A percentile compares a stretch with the other conserved stretches of the same genome.
Conservation (phyloP, 2,888 invertebrate genomes). For the Polydrusus pterygomalis region DNA sequence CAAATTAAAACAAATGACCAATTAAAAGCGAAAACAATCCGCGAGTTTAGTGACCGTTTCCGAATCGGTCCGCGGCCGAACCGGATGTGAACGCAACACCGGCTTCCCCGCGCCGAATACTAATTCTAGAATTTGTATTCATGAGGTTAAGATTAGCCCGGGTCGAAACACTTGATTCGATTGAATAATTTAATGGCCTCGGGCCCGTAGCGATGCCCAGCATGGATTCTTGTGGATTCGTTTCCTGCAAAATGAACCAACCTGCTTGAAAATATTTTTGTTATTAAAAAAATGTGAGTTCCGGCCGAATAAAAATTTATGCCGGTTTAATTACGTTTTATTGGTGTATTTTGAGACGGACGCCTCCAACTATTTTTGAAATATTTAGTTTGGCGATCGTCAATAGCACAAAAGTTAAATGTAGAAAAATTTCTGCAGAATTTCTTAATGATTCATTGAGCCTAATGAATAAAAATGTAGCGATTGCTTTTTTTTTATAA, state of each 20-base stretch:
- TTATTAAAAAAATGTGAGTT: background rate
- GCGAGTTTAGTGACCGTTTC: constrained; percentile 50
- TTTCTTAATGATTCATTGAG: too few relatives aligned
- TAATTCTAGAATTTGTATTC: constrained; percentile 62
- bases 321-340: too few relatives aligned
- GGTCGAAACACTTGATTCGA: constrained; percentile 60
- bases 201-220: constrained; percentile 32
- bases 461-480: too few relatives aligned
- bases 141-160: constrained; percentile 62
- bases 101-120: constrained; percentile 50
- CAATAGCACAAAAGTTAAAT: too few relatives aligned
- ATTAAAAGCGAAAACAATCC: constrained; percentile 49
- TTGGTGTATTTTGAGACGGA: too few relatives aligned
- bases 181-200: constrained; percentile 60
- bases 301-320: too few relatives aligned
- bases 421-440: too few relatives aligned
- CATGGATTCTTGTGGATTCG: constrained; percentile 48
- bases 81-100: constrained; percentile 55
- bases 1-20: constrained; percentile 34
- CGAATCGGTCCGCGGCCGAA: constrained; percentile 41
- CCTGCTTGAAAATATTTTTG: background rate
- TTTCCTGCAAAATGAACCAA: constrained; percentile 17
- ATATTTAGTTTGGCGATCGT: too few relatives aligned
- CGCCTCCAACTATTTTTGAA: too few relatives aligned
- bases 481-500: too few relatives aligned